These are phyloP conservation scores for Synchiropus splendidus DNA, from an alignment of 2,113 vertebrate genomes.

Conservation along the genomic window DNA sequence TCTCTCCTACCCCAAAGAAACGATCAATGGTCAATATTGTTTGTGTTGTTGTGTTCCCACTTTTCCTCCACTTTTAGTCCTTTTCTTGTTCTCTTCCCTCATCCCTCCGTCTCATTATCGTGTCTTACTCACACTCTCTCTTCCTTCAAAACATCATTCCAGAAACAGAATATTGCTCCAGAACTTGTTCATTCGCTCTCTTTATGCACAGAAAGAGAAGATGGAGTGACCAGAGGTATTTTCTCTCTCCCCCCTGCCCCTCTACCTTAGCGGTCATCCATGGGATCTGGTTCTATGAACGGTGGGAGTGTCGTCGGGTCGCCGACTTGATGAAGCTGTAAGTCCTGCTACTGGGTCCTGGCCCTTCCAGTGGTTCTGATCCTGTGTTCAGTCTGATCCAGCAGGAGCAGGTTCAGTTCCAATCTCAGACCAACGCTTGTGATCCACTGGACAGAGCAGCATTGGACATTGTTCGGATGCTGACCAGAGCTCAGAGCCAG, in stretches of 20 bases:
- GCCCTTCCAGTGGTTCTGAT: not conserved
- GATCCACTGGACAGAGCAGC: constrained; percentile 58
- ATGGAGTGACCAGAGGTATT: too few relatives aligned
- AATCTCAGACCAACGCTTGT: constrained; percentile 48
- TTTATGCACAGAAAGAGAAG: too few relatives aligned
- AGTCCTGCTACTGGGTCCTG: constrained; percentile 46
- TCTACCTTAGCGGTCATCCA: constrained; percentile 83
- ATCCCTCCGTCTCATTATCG: too few relatives aligned
- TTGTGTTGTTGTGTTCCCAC: too few relatives aligned
- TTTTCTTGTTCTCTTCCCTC: not conserved
- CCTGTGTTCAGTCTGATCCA: constrained; percentile 73
- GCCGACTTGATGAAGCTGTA: constrained; percentile 91
- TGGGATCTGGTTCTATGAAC: constrained; percentile 98
- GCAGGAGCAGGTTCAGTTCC: constrained; percentile 78
- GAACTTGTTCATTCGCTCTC: too few relatives aligned
- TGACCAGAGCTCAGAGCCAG: constrained; percentile 85
- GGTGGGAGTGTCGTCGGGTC: constrained; percentile 91
- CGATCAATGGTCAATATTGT: too few relatives aligned
- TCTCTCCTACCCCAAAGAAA: too few relatives aligned
- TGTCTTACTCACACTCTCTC: too few relatives aligned
- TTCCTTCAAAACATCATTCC: too few relatives aligned
- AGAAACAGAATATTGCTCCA: too few relatives aligned
- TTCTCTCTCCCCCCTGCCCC: not conserved
- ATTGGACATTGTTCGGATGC: constrained; percentile 88
- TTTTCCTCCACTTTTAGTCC: not conserved